Conservation (phyloP, 1,140 invertebrate genomes). For the Sminthurides bifidus region DNA sequence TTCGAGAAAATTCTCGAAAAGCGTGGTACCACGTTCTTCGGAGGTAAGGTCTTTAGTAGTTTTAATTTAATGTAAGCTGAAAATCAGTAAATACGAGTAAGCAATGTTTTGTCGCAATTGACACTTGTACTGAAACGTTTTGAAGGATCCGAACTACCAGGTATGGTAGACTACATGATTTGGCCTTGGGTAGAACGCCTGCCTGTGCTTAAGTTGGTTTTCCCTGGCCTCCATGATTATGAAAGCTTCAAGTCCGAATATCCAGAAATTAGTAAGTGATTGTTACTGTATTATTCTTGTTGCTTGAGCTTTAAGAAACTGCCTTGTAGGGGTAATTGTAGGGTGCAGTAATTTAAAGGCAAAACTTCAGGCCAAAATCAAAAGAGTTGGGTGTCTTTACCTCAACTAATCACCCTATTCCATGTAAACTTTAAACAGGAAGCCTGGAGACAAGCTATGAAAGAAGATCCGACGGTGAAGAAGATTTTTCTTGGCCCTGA, state of each 20-base stretch:
- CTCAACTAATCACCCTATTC: background rate
- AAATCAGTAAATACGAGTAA: no score
- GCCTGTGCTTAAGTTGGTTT: slow-evolving; percentile 20
- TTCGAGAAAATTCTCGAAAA: slow-evolving; percentile 33
- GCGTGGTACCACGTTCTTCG: slow-evolving; percentile 32
- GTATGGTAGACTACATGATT: slow-evolving; percentile 80
- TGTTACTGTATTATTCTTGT: background rate
- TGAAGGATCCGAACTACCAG: slow-evolving; percentile 43
- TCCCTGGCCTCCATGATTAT: slow-evolving; percentile 21
- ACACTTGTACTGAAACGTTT: no score
- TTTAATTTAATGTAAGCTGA: background rate
- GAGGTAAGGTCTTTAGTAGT: slow-evolving; percentile 20
- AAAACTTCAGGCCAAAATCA: background rate
- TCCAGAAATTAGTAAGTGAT: slow-evolving; percentile 39
- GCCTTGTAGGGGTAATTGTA: background rate
- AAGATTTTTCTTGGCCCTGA: no score
- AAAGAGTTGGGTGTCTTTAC: background rate
- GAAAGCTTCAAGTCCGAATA: slow-evolving; percentile 21
- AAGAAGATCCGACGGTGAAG: slow-evolving; percentile 55
- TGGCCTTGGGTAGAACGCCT: slow-evolving; percentile 77
- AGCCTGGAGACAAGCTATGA: slow-evolving; percentile 55
- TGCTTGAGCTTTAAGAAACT: background rate
- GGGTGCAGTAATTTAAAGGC: background rate
- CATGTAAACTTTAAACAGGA: slow-evolving; percentile 41
- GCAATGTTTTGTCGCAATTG: no score